phyloP scores from a whole-genome alignment of 1,140 invertebrate species.

The Rhopalosiphum padi region DNA sequence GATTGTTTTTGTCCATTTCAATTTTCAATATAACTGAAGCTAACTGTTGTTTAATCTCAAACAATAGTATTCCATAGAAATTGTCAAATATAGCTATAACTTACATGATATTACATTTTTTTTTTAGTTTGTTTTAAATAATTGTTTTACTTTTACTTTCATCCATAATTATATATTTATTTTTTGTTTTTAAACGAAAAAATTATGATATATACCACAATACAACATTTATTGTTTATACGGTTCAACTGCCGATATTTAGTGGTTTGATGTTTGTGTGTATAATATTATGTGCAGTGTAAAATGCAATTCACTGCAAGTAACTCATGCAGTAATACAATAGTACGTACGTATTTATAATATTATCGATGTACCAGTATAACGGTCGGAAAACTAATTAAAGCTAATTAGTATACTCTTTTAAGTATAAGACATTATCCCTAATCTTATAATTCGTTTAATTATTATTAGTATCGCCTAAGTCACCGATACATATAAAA shows the following conservation, averaged over 20 bases:
- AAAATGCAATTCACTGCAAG: neutral
- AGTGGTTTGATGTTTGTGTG: neutral
- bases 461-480: neutral
- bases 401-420: neutral
- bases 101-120: neutral
- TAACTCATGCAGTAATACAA: neutral
- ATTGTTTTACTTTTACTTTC: neutral
- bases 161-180: neutral
- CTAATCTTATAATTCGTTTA: neutral
- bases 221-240: neutral
- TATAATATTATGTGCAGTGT: neutral
- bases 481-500: neutral
- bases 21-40: neutral
- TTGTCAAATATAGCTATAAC: neutral
- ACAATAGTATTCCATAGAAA: neutral
- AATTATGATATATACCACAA: neutral
- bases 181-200: neutral
- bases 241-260: neutral
- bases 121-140: neutral
- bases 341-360: neutral
- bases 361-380: neutral
- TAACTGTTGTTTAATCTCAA: neutral
- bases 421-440: neutral
- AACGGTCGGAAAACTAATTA: neutral
- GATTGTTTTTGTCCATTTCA: neutral